These are phyloP conservation scores for Toxostoma redivivum DNA, from an alignment of 2,113 vertebrate species.

Conservation along the genomic window DNA sequence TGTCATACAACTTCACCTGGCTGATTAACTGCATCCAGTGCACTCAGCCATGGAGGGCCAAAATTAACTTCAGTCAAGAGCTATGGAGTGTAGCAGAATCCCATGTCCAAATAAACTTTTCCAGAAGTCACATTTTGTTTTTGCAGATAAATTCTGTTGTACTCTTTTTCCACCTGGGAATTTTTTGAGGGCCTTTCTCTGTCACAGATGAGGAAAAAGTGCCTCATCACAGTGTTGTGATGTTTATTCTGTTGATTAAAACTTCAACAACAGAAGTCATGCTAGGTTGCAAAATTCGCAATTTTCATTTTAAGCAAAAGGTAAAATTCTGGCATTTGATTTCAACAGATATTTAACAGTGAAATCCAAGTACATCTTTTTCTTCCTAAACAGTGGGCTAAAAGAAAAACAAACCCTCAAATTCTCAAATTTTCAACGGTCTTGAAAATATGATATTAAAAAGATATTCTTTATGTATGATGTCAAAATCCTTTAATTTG, in stretches of 20 bases:
- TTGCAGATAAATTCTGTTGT: not conserved
- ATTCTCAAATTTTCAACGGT: not conserved
- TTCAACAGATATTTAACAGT: not conserved
- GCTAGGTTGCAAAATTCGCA: not conserved
- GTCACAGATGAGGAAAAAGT: not conserved
- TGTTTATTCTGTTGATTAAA: not conserved
- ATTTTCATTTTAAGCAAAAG: not conserved
- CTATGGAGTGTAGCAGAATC: not conserved
- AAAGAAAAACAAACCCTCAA: fast-evolving
- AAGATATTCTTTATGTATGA: not conserved
- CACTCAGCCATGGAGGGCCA: not conserved
- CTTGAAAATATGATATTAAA: not conserved
- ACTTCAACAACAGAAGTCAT: not conserved
- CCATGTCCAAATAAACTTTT: not conserved
- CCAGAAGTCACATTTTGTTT: not conserved
- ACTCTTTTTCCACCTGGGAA: not conserved
- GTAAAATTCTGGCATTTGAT: not conserved
- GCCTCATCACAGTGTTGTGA: not conserved
- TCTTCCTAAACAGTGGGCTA: not conserved
- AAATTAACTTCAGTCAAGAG: not conserved
- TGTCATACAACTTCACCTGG: not conserved
- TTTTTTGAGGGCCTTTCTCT: not conserved
- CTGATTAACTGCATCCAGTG: not conserved
- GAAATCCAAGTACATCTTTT: not conserved
- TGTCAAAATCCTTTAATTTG: not conserved